Percentiles rank a stretch among this genome's conserved stretches.
These are phyloP conservation scores for Eudemis profundana DNA, from an alignment of 2,888 invertebrate species.

Conservation along the genomic window DNA sequence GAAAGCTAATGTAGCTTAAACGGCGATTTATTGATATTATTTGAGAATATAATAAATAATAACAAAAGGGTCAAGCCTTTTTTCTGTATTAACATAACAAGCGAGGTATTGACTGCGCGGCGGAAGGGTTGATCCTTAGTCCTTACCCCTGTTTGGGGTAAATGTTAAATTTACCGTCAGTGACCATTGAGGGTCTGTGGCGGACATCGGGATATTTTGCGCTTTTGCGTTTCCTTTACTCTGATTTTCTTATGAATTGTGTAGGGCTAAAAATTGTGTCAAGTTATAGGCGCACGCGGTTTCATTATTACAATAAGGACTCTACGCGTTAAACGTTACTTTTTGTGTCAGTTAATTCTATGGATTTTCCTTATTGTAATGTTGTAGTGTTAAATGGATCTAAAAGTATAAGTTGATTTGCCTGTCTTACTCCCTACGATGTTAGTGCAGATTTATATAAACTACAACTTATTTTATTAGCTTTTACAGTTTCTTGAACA, in stretches of 20 bases:
- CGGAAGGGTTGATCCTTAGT: slow-evolving; percentile 64
- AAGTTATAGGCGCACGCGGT: slow-evolving; percentile 48
- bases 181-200: slow-evolving; percentile 75
- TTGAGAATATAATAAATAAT: slow-evolving; percentile 72
- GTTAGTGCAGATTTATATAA: too few relatives aligned
- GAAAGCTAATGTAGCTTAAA: slow-evolving; percentile 77
- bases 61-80: slow-evolving; percentile 72
- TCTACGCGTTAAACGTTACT: too few relatives aligned
- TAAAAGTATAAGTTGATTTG: too few relatives aligned
- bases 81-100: slow-evolving; percentile 67
- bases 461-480: too few relatives aligned
- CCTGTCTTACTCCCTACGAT: too few relatives aligned
- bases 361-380: too few relatives aligned
- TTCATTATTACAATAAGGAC: slow-evolving; percentile 39
- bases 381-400: too few relatives aligned
- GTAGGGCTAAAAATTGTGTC: slow-evolving; percentile 54
- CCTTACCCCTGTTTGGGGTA: slow-evolving; percentile 42
- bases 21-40: slow-evolving; percentile 76
- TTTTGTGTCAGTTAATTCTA: too few relatives aligned
- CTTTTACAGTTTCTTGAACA: too few relatives aligned
- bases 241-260: slow-evolving; percentile 76
- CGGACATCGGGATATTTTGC: slow-evolving; percentile 78
- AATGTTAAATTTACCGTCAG: slow-evolving; percentile 74
- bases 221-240: slow-evolving; percentile 77
- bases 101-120: slow-evolving; percentile 66